These are phyloP conservation scores for Limnephilus lunatus DNA, from an alignment of 2,888 invertebrate species.

Conservation along the genomic window DNA sequence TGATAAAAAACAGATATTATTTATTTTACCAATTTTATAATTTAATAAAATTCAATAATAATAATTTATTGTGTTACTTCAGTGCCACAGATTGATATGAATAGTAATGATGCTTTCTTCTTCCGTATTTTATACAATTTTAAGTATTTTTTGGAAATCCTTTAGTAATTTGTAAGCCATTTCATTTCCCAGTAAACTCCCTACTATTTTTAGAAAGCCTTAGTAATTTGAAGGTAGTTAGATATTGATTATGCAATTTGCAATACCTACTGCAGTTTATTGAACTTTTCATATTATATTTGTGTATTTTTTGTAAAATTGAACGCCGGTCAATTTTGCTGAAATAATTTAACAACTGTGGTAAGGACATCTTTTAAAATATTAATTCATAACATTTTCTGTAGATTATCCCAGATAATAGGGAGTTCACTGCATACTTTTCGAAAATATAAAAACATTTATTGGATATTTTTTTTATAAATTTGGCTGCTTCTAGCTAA, in stretches of 20 bases:
- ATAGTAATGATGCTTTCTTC: constrained; percentile 10
- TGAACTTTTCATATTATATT: not conserved
- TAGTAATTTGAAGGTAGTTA: constrained; percentile 2
- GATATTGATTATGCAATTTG: not conserved
- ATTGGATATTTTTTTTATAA: not conserved
- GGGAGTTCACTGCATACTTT: not conserved
- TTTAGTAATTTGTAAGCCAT: not conserved
- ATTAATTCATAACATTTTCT: not conserved
- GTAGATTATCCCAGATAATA: not conserved
- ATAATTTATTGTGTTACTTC: not conserved
- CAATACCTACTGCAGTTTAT: not conserved
- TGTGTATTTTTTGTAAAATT: not conserved
- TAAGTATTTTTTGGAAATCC: not conserved
- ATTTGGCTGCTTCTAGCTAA: not conserved
- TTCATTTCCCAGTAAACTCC: constrained; percentile 2
- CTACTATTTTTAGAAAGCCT: not conserved
- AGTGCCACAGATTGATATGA: constrained; percentile 23
- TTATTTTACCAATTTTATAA: not conserved
- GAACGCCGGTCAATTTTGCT: not conserved
- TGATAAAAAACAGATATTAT: not conserved
- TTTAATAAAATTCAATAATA: not conserved
- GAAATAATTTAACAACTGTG: not conserved
- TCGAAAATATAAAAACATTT: not conserved
- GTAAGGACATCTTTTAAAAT: not conserved
- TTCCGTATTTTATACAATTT: not conserved